Evolutionary conservation across 1,140 invertebrate genomes (phyloP).

Genomic region (Apocrypta bakeri): DNA sequence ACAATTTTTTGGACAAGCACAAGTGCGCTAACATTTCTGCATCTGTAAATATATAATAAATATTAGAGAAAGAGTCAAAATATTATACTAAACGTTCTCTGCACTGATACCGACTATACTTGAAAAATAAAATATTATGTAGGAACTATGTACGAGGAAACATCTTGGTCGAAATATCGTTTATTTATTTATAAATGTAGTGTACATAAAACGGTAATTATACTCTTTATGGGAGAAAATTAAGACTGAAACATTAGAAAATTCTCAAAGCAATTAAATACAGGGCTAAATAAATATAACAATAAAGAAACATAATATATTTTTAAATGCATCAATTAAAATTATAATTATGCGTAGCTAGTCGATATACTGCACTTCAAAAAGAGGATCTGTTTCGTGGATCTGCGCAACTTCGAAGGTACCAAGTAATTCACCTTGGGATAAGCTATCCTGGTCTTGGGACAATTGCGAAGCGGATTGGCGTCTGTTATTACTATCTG

Average conservation of each 20-base stretch:
- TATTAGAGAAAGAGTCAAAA: background rate
- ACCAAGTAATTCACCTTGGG: background rate
- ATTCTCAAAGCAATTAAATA: too few species aligned
- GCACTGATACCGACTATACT: too few species aligned
- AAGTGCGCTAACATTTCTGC: too few species aligned
- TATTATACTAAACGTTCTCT: background rate
- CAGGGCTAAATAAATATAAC: too few species aligned
- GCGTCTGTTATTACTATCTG: background rate
- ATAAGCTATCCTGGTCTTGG: background rate
- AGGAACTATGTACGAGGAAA: too few species aligned
- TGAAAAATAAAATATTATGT: too few species aligned
- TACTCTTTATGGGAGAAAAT: background rate
- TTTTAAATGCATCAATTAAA: background rate
- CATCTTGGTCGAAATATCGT: too few species aligned
- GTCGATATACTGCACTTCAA: constrained; percentile 5
- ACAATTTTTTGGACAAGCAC: too few species aligned
- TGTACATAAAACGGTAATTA: too few species aligned
- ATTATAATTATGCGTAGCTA: background rate
- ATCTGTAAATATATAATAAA: background rate
- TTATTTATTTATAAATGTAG: too few species aligned
- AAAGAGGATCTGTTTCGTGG: background rate
- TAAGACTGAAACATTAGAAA: background rate
- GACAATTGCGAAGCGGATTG: background rate
- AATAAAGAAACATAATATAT: too few species aligned
- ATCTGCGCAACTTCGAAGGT: background rate